Percentiles rank a stretch among this genome's conserved stretches.
Evolutionary conservation across 2,888 invertebrate species (phyloP).

Genomic region (Rhagophthalmus giganteus): DNA sequence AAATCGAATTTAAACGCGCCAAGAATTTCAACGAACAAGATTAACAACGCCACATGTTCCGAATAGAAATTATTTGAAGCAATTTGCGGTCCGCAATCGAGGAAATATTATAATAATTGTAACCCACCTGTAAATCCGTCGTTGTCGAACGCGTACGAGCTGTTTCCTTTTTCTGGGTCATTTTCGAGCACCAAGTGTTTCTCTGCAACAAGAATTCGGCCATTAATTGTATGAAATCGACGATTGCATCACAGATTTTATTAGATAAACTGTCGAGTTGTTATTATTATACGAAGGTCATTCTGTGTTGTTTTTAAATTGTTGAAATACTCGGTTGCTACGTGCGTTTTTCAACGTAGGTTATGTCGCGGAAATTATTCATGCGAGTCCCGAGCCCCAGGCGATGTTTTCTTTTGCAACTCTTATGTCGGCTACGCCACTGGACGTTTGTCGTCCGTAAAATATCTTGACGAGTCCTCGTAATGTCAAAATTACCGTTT

Average conservation of each 20-base stretch:
- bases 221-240: background rate
- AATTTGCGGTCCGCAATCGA: too few species aligned
- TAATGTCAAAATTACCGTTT: too few species aligned
- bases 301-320: slow-evolving; percentile 10
- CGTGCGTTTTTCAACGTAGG: slow-evolving; percentile 1
- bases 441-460: too few species aligned
- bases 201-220: slow-evolving; percentile 58
- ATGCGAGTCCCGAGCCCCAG: too few species aligned
- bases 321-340: slow-evolving; percentile 3
- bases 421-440: too few species aligned
- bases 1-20: too few species aligned
- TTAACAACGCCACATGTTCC: too few species aligned
- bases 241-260: background rate
- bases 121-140: slow-evolving; percentile 69
- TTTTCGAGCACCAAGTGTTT: slow-evolving; percentile 73
- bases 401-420: too few species aligned
- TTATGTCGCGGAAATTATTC: too few species aligned
- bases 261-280: background rate
- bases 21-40: too few species aligned
- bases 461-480: too few species aligned
- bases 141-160: slow-evolving; percentile 79
- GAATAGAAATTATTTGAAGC: too few species aligned
- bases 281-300: slow-evolving; percentile 13
- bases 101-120: background rate
- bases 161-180: slow-evolving; percentile 76